Conservation (phyloP, 2,113 vertebrate species). For the Phyllostomus hastatus region DNA sequence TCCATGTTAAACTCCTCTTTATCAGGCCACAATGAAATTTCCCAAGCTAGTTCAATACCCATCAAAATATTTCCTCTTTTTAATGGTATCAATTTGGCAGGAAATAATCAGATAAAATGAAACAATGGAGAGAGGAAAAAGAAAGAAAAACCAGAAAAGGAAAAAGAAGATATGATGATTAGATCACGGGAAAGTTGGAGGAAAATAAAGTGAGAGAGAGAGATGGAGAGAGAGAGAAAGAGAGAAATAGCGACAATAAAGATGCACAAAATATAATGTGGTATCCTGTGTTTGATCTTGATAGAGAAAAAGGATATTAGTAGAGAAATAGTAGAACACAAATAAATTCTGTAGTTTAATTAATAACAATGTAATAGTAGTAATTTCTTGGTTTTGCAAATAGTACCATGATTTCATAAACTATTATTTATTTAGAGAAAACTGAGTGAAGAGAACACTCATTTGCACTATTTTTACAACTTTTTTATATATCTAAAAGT, state of each 20-base stretch:
- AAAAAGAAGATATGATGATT: neutral
- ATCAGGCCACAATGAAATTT: neutral
- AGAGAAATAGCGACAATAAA: neutral
- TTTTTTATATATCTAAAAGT: neutral
- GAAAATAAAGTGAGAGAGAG: neutral
- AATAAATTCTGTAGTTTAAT: neutral
- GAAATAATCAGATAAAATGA: conserved; percentile 1
- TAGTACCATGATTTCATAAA: neutral
- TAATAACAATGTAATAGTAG: neutral
- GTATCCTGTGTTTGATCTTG: neutral
- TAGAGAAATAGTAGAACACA: neutral
- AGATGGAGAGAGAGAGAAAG: neutral
- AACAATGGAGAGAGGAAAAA: neutral
- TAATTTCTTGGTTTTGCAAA: neutral
- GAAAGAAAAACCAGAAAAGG: neutral
- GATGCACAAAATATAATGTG: neutral
- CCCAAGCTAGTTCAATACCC: neutral
- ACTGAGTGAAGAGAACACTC: neutral
- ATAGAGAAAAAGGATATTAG: neutral
- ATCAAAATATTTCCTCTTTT: conserved; percentile 10
- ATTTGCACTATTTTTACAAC: neutral
- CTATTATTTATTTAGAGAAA: neutral
- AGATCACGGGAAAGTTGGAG: neutral
- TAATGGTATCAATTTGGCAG: neutral
- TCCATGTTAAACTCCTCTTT: neutral